Base-by-base conservation (phyloP, 2,797 vertebrate species). In the Artibeus jamaicensis region DNA sequence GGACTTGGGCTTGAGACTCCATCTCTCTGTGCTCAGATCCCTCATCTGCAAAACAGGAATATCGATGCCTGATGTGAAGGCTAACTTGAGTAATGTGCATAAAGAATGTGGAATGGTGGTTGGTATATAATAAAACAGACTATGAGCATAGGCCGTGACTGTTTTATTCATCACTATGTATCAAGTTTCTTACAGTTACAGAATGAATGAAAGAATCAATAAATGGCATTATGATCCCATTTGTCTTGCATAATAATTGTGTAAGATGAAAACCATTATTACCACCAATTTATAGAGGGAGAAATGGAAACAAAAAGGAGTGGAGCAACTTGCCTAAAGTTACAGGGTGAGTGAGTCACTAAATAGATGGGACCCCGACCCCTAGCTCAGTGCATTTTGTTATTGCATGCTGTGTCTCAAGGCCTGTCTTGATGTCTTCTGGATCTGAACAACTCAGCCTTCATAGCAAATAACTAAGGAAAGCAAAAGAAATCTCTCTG, bases 111-210 rank as follows among this genome's bases (percentile, higher is more conserved):
- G 22, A 74, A 59, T 21, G 9, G 34, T 65, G 18, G 57, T 44
- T 95, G 42, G 19, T 10, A 34, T 39, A 37, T 44, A 50, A 93
- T 65, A 29, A 89, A 67, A 39, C 48, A 29, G 26, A 76, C 16
- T 14, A 0, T 10, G n/a, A n/a, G 37, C 39, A 15, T 7, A 42
- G 5, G 18, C 37, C 8, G 1, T 2, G 6, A 11, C 8, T 39
- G 3, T 71, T 34, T 48, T 9, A 48, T 4, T 76, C 57, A 65
- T 84, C 67, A 29, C n/a, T 42, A 0, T 21, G 46, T 68, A 48
- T 67, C 42, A 62, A 79, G 77, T 76, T 65, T 37, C 68, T 46
- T 62, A 34, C 34, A 53, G 77, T 65, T 29, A 34, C 32, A 78
- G 37, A 50, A 70, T 8, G 7, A 92, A 62, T 67, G 32, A 74